Percentiles rank a stretch among this genome's conserved stretches.
Evolutionary conservation across 2,797 vertebrate genomes (phyloP).

Genomic region (Vultur gryphus): DNA sequence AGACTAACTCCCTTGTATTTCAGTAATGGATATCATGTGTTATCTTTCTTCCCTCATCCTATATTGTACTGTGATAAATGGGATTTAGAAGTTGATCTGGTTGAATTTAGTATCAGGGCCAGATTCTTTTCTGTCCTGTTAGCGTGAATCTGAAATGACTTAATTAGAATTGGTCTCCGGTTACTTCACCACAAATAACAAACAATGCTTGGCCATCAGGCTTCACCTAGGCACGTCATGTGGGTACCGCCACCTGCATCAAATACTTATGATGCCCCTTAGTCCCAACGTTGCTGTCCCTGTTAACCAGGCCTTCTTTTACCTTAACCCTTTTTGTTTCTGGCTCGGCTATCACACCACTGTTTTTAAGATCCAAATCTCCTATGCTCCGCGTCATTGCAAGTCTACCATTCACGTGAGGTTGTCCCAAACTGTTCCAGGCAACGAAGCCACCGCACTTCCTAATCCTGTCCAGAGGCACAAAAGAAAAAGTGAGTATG

Average conservation of each 20-base stretch:
- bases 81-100: background rate
- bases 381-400: slow-evolving; percentile 98
- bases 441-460: slow-evolving; percentile 89
- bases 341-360: slow-evolving; percentile 92
- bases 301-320: slow-evolving; percentile 8
- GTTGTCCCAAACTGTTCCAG: slow-evolving; percentile 96
- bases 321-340: slow-evolving; percentile 90
- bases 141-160: background rate
- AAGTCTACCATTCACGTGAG: slow-evolving; percentile 93
- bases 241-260: background rate
- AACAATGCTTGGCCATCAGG: rapidly evolving
- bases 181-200: background rate
- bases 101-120: background rate
- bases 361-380: slow-evolving; percentile 91
- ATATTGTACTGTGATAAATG: background rate
- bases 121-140: background rate
- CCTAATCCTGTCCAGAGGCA: slow-evolving; percentile 81
- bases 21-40: background rate
- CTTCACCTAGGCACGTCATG: background rate
- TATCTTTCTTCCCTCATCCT: background rate
- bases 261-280: background rate
- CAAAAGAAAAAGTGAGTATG: background rate
- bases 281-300: background rate
- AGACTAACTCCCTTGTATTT: background rate
- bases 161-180: background rate